Percentiles rank a stretch among this genome's conserved stretches.
Evolutionary conservation across 2,888 invertebrate species (phyloP).

Genomic region (Meiosimyza decipiens): DNA sequence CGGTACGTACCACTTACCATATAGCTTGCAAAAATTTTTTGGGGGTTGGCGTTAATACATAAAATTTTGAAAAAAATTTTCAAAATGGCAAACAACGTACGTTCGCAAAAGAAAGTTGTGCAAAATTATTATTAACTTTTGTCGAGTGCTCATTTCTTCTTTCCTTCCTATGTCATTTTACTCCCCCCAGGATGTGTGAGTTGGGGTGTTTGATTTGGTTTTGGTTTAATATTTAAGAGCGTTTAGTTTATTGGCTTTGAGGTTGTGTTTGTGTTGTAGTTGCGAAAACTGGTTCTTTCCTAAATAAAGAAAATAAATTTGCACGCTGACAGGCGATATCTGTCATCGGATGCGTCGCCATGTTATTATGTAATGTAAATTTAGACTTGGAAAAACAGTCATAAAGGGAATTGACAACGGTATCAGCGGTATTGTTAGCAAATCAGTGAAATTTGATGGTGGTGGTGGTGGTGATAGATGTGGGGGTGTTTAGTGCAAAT

Average conservation of each 20-base stretch:
- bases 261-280: conserved; percentile 26
- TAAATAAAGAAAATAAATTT: conserved; percentile 62
- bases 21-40: not conserved
- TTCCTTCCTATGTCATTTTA: not conserved
- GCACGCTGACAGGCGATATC: conserved; percentile 51
- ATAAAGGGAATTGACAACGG: conserved; percentile 61
- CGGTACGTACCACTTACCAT: not conserved
- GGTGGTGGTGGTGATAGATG: not conserved
- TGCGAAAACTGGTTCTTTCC: conserved; percentile 43
- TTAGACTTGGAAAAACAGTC: conserved; percentile 35
- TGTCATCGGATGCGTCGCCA: conserved; percentile 50
- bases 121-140: conserved; percentile 31
- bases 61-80: conserved; percentile 30
- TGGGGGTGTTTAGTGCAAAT: conserved; percentile 19
- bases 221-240: conserved; percentile 49
- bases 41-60: conserved; percentile 3
- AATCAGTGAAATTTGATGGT: conserved; percentile 29
- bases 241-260: conserved; percentile 61
- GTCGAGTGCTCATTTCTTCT: not conserved
- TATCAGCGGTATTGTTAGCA: conserved; percentile 58
- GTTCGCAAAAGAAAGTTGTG: conserved; percentile 36
- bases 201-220: conserved; percentile 33
- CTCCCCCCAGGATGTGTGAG: not conserved
- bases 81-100: conserved; percentile 28
- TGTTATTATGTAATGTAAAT: conserved; percentile 38